Evolutionary conservation across 2,888 invertebrate species (phyloP).

Genomic region (Caenorhabditis sp.): DNA sequence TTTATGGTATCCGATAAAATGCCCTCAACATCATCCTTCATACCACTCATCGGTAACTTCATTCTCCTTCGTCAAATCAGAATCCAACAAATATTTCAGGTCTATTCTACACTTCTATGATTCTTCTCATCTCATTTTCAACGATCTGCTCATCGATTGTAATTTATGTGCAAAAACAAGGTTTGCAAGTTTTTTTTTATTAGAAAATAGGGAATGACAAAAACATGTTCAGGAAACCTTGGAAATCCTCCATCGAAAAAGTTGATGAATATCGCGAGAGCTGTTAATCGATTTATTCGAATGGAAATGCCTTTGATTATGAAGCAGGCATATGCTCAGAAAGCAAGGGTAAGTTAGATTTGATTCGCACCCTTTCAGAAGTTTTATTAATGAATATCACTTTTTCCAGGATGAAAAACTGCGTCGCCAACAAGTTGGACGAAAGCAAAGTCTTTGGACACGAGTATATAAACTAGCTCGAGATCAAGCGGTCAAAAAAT

Average conservation of each 20-base stretch:
- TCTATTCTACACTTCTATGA: slow-evolving; percentile 73
- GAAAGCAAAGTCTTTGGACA: slow-evolving; percentile 59
- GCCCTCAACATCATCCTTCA: slow-evolving; percentile 73
- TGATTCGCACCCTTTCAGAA: too few relatives aligned
- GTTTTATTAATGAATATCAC: too few relatives aligned
- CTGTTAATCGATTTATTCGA: slow-evolving; percentile 55
- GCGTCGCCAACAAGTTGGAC: slow-evolving; percentile 38
- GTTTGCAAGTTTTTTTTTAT: slow-evolving; percentile 1
- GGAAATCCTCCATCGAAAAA: slow-evolving; percentile 62
- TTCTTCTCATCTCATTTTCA: slow-evolving; percentile 73
- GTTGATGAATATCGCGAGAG: slow-evolving; percentile 60
- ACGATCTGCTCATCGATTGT: slow-evolving; percentile 73
- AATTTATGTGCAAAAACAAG: slow-evolving; percentile 73
- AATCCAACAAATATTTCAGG: slow-evolving; percentile 63
- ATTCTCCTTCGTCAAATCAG: too few relatives aligned
- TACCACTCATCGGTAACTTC: slow-evolving; percentile 73
- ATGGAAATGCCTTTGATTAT: slow-evolving; percentile 68
- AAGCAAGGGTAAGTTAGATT: slow-evolving; percentile 53
- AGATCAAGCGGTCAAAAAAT: slow-evolving; percentile 46
- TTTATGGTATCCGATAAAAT: slow-evolving; percentile 71
- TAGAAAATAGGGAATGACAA: too few relatives aligned
- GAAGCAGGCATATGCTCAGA: slow-evolving; percentile 67
- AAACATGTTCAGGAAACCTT: slow-evolving; percentile 51
- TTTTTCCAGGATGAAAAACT: slow-evolving; percentile 53
- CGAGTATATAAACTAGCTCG: slow-evolving; percentile 48